These are phyloP conservation scores for Panagrolaimus sp. DNA, from an alignment of 1,140 invertebrate species.

Conservation along the genomic window DNA sequence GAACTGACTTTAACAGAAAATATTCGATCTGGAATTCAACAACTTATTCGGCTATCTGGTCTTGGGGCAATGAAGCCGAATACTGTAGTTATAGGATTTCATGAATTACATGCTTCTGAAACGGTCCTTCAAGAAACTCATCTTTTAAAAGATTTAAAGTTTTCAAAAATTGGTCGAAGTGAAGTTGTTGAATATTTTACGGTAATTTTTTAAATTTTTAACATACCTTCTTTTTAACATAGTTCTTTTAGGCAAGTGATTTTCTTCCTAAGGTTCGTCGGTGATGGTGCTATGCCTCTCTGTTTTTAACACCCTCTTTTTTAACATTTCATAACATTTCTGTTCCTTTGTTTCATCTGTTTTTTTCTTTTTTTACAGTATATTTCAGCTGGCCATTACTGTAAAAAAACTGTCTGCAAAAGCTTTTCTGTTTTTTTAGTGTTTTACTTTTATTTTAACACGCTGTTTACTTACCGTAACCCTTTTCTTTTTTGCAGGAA, in stretches of 20 bases:
- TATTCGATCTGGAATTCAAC: conserved; percentile 81
- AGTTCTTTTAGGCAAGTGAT: conserved; percentile 63
- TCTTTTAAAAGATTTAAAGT: conserved; percentile 56
- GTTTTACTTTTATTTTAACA: neutral
- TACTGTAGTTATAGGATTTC: conserved; percentile 79
- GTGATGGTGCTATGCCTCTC: conserved; percentile 17
- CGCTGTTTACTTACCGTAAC: neutral
- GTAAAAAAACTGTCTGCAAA: no score
- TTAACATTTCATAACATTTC: no score
- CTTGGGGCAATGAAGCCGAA: conserved; percentile 98
- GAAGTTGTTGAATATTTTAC: conserved; percentile 67
- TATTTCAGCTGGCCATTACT: no score
- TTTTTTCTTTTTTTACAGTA: neutral
- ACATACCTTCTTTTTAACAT: no score
- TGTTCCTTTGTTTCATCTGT: neutral
- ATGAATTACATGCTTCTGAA: conserved; percentile 61
- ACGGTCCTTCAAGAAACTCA: conserved; percentile 49
- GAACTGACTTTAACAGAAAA: conserved; percentile 81
- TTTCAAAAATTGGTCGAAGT: conserved; percentile 57
- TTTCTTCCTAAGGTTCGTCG: conserved; percentile 59
- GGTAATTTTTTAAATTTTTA: conserved; percentile 59
- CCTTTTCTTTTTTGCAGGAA: conserved; percentile 51
- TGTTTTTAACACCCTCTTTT: conserved; percentile 17
- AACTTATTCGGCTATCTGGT: conserved; percentile 82
- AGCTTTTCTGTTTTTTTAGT: neutral